Evolutionary conservation across 1,140 invertebrate genomes (phyloP).

Genomic region (Drosophila littoralis): DNA sequence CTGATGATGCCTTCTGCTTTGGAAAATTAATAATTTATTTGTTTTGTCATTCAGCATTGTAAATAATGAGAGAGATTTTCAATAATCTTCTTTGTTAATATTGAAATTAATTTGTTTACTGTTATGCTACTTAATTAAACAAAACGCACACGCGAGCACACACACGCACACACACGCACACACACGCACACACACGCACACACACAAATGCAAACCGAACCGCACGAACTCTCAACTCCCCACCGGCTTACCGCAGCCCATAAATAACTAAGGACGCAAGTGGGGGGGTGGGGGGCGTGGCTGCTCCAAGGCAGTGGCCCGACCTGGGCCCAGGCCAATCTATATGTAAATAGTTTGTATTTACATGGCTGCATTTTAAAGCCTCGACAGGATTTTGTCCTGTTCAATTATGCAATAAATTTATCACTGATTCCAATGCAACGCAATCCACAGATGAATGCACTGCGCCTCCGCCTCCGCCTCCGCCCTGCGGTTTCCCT

Average conservation of each 20-base stretch:
- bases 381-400: conserved; percentile 65
- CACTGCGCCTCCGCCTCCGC: conserved; percentile 5
- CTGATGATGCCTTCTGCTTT: conserved; percentile 45
- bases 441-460: conserved; percentile 45
- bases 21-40: conserved; percentile 81
- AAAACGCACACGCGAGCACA: conserved; percentile 50
- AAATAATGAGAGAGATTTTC: conserved; percentile 82
- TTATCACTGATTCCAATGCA: conserved; percentile 66
- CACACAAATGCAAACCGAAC: conserved; percentile 14
- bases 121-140: conserved; percentile 83
- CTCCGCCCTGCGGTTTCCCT: conserved; percentile 22
- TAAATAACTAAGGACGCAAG: conserved; percentile 64
- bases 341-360: conserved; percentile 57
- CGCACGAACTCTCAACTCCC: conserved; percentile 9
- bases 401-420: conserved; percentile 82
- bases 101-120: conserved; percentile 83
- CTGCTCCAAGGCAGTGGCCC: conserved; percentile 34
- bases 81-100: conserved; percentile 83
- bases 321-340: conserved; percentile 34
- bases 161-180: conserved; percentile 36
- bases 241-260: conserved; percentile 62
- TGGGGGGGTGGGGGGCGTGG: conserved; percentile 15
- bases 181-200: conserved; percentile 18
- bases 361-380: conserved; percentile 65
- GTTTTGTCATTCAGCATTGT: conserved; percentile 81